These are phyloP conservation scores for Acanthopleura granulata DNA, from an alignment of 2,888 invertebrate species.

Conservation along the genomic window DNA sequence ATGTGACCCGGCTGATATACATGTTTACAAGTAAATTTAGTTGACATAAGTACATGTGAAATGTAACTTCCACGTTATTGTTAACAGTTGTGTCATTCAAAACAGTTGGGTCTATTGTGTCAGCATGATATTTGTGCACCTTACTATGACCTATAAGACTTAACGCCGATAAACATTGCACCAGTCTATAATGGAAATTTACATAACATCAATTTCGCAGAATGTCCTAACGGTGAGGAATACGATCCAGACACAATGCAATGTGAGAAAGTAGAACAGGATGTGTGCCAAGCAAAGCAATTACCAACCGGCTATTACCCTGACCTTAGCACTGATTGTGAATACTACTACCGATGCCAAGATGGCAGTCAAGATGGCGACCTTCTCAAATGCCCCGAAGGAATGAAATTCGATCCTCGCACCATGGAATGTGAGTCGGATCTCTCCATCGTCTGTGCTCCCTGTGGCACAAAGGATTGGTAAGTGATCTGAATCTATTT, in stretches of 20 bases:
- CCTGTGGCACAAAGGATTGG: not conserved
- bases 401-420: not conserved
- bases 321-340: not conserved
- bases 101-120: too few species aligned
- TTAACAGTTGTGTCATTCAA: too few species aligned
- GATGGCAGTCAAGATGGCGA: slow-evolving; percentile 1
- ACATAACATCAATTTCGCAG: not conserved
- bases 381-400: not conserved
- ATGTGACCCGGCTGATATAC: too few species aligned
- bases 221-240: not conserved
- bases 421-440: slow-evolving; percentile 2
- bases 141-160: too few species aligned
- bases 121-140: too few species aligned
- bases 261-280: not conserved
- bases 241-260: not conserved
- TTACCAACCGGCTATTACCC: not conserved
- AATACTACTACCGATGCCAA: not conserved
- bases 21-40: too few species aligned
- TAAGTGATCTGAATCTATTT: not conserved
- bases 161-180: too few species aligned
- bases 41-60: too few species aligned
- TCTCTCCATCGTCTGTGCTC: not conserved
- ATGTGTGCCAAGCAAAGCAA: not conserved
- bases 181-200: too few species aligned
- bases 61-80: too few species aligned